Conservation (phyloP, 2,113 vertebrate species). For the Cricetomys ansorgei region DNA sequence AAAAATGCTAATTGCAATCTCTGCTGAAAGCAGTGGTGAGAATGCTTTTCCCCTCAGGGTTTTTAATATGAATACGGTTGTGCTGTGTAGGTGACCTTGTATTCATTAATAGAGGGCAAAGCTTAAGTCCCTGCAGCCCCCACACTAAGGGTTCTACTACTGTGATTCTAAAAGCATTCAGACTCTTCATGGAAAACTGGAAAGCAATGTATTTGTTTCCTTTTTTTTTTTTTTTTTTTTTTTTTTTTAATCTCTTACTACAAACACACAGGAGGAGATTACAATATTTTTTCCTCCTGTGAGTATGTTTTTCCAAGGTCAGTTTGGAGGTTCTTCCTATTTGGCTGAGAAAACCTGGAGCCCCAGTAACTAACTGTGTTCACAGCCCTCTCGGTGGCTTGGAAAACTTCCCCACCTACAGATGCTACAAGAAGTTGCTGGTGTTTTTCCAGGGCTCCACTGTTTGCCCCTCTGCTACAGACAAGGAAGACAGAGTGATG, state of each 20-base stretch:
- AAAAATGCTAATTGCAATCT: constrained; percentile 84
- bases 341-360: constrained; percentile 79
- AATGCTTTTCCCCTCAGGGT: constrained; percentile 61
- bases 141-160: constrained; percentile 42
- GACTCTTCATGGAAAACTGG: constrained; percentile 75
- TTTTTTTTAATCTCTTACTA: constrained; percentile 45
- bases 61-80: constrained; percentile 53
- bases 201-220: constrained; percentile 72
- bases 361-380: constrained; percentile 70
- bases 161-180: constrained; percentile 9
- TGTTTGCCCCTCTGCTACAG: constrained; percentile 82
- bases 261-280: constrained; percentile 62
- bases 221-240: neutral
- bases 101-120: constrained; percentile 30
- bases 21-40: constrained; percentile 74
- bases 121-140: constrained; percentile 34
- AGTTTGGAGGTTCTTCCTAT: constrained; percentile 85
- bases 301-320: constrained; percentile 85
- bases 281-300: constrained; percentile 82
- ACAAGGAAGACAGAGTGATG: constrained; percentile 86
- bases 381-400: constrained; percentile 84
- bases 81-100: constrained; percentile 68
- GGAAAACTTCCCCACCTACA: constrained; percentile 83
- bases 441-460: constrained; percentile 84
- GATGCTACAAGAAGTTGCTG: constrained; percentile 83